Conservation (phyloP, 2,113 vertebrate species). For the Hippocampus abdominalis region DNA sequence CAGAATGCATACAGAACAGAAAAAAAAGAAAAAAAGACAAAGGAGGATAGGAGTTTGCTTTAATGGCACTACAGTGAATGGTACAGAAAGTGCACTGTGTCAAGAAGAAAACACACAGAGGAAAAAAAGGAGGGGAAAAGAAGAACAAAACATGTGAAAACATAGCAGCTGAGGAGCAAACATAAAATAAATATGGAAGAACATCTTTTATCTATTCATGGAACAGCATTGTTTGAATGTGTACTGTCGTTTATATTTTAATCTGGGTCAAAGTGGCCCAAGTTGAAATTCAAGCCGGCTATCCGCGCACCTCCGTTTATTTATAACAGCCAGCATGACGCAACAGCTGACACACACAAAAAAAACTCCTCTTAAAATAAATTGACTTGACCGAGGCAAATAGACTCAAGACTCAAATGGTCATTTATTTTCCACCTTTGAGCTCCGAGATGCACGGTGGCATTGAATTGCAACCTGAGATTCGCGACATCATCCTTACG, state of each 20-base stretch:
- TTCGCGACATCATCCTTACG: background rate
- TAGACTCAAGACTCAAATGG: background rate
- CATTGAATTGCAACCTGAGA: background rate
- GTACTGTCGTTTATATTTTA: background rate
- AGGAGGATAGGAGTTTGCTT: constrained; percentile 76
- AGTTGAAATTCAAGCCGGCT: constrained; percentile 52
- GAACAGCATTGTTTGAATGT: constrained; percentile 3
- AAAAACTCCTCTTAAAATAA: constrained; percentile 51
- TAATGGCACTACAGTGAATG: constrained; percentile 84
- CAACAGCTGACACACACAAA: constrained; percentile 59
- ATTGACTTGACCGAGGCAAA: constrained; percentile 28
- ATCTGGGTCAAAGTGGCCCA: background rate
- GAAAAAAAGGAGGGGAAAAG: constrained; percentile 8
- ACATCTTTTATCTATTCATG: constrained; percentile 28
- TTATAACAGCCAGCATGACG: constrained; percentile 64
- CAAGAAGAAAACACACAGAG: constrained; percentile 64
- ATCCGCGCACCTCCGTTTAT: constrained; percentile 51
- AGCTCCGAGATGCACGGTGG: background rate
- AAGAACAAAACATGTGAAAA: constrained; percentile 44
- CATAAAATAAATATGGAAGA: constrained; percentile 22
- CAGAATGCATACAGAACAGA: constrained; percentile 43
- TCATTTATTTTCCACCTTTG: background rate
- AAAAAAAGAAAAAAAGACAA: constrained; percentile 59
- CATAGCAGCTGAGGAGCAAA: constrained; percentile 38
- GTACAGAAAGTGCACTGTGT: constrained; percentile 77